Conservation (phyloP, 2,113 vertebrate genomes). For the Xiphias gladius region DNA sequence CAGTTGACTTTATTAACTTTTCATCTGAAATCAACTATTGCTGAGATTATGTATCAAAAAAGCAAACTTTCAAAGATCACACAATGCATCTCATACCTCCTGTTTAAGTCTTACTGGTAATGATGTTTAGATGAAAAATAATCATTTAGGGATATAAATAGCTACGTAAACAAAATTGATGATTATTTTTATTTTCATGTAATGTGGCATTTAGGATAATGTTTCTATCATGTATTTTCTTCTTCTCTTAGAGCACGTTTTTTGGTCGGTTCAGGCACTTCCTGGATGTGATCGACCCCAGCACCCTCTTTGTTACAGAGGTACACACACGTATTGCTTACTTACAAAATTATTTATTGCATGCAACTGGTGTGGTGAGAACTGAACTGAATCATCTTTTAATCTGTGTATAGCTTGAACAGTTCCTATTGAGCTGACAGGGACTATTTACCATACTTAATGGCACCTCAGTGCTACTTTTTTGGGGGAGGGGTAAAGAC, state of each 20-base stretch:
- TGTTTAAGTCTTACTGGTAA: not conserved
- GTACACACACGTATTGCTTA: constrained; percentile 82
- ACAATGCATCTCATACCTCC: not conserved
- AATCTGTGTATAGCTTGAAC: not conserved
- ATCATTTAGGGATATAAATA: not conserved
- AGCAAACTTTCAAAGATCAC: not conserved
- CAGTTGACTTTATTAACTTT: not conserved
- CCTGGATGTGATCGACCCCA: constrained; percentile 94
- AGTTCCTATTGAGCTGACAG: not conserved
- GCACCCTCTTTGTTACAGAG: constrained; percentile 93
- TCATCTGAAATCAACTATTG: not conserved
- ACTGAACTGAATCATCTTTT: not conserved
- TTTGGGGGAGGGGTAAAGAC: too few species aligned
- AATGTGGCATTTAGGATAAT: not conserved
- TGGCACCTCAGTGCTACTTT: too few species aligned
- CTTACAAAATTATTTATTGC: not conserved
- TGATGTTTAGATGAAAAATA: not conserved
- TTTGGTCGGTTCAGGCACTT: constrained; percentile 92
- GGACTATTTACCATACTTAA: not conserved
- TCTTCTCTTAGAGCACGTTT: constrained; percentile 86
- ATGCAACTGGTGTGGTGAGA: not conserved
- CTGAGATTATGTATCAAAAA: not conserved
- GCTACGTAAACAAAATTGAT: not conserved
- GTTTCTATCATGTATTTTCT: not conserved
- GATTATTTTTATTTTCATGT: not conserved